These are phyloP conservation scores for Ormia ochracea DNA, from an alignment of 2,888 invertebrate genomes.

Conservation along the genomic window DNA sequence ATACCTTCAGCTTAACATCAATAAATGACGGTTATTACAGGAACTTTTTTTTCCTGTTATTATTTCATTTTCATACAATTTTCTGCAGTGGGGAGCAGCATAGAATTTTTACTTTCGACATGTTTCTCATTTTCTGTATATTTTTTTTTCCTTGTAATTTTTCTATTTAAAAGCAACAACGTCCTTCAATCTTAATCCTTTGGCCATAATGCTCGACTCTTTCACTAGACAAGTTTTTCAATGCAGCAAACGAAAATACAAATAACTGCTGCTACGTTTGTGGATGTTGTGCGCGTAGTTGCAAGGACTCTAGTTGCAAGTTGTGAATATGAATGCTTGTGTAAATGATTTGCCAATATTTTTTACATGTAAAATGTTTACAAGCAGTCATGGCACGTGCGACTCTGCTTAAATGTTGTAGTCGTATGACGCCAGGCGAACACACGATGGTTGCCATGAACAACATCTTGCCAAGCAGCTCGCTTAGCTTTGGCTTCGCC, in stretches of 20 bases:
- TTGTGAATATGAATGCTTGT: background rate
- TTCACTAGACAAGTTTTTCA: conserved; percentile 7
- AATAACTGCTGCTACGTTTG: background rate
- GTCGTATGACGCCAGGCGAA: background rate
- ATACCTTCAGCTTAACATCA: conserved; percentile 48
- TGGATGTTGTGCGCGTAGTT: background rate
- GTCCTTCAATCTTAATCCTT: conserved; percentile 47
- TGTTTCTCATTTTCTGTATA: conserved; percentile 14
- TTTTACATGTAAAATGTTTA: conserved; percentile 31
- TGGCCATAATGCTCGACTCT: conserved; percentile 25
- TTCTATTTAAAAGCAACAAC: background rate
- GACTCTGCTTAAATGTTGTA: conserved; percentile 35
- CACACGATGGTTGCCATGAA: background rate
- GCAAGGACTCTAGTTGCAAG: background rate
- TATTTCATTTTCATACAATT: background rate
- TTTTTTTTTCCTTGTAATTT: background rate
- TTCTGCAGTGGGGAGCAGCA: background rate
- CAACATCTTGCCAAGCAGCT: conserved; percentile 28
- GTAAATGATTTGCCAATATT: conserved; percentile 43
- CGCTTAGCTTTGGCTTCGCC: conserved; percentile 54
- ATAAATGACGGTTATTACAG: conserved; percentile 54
- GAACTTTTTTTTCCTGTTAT: background rate
- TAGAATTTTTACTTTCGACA: background rate
- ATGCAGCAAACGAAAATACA: background rate
- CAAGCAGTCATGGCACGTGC: conserved; percentile 55